Percentiles rank a stretch among this genome's conserved stretches.
These are phyloP conservation scores for Helicolenus hilgendorfi DNA, from an alignment of 2,797 vertebrate species.

Conservation along the genomic window DNA sequence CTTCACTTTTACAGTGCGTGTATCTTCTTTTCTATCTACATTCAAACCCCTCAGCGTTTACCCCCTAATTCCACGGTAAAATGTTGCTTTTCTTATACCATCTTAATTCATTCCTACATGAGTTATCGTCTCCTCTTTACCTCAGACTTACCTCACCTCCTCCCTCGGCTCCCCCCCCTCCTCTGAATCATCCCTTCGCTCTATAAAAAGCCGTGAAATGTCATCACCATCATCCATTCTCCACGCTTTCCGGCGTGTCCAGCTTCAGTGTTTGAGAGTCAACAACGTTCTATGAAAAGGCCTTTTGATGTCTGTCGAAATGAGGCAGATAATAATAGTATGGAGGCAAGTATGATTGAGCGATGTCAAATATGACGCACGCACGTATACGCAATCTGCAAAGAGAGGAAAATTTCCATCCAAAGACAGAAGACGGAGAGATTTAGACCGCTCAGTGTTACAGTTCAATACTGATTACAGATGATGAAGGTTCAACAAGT, in stretches of 20 bases:
- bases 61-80: background rate
- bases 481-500: conserved; percentile 21
- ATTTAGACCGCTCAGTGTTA: background rate
- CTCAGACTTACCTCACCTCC: background rate
- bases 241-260: background rate
- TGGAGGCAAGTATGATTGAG: conserved; percentile 28
- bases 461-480: background rate
- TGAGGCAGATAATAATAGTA: conserved; percentile 31
- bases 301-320: conserved; percentile 63
- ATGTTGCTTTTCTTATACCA: background rate
- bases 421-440: background rate
- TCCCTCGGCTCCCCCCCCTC: background rate
- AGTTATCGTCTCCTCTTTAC: background rate
- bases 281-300: conserved; percentile 51
- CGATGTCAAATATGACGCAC: background rate
- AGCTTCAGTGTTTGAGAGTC: conserved; percentile 46
- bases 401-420: conserved; percentile 3
- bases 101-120: background rate
- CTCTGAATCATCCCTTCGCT: background rate
- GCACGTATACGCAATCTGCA: background rate
- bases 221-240: conserved; percentile 6
- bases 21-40: background rate
- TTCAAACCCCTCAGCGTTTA: background rate
- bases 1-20: too few relatives aligned
- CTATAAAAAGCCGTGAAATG: background rate